Base-by-base conservation (phyloP, 2,113 vertebrate species). In the Gila orcuttii region DNA sequence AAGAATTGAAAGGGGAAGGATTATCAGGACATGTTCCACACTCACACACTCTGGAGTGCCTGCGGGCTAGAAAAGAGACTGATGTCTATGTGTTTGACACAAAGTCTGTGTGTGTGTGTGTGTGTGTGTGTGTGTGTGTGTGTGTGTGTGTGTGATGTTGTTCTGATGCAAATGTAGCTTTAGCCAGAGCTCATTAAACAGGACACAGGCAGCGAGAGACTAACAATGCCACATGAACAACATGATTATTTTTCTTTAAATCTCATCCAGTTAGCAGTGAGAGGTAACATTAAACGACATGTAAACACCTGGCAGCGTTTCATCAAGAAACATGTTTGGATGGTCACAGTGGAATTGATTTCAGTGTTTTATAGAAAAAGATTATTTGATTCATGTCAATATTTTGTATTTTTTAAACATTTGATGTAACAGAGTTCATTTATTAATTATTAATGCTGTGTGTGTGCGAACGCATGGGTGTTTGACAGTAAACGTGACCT, bases 401-500 rank as follows among this genome's bases (percentile, higher is more conserved):
- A 15, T 39, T 60, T 60, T 42, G 2, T 79, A 60, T 60, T 79
- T 71, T 79, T 23, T 36, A 79, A 42, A 79, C 10, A 59, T 15
- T 42, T 42, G 21, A 75, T 50, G 75, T 57, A 23, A 57, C 47
- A 11, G 45, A 31, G 75, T 3, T 55, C 3, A 21, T 57, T 78
- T 55, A 57, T 57, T 10, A 31, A 66, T 7, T 84, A 28, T 69
- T 6, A 57, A 45, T 81, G 66, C 15, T 28, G 11, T 60, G 81
- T 80, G 57, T 66, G 79, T 60, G n/a, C 80, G 45, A 76, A 62
- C 85, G 33, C 73, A 47, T 83, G 76, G 36, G 75, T 86, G 85
- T 42, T 57, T 62, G 64, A 69, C 71, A 31, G 28, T 78, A 74
- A n/a, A 36, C 66, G 33, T 69, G 81, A 81, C 50, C 55, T 66